Percentiles rank a stretch among this genome's conserved stretches.
Conservation (phyloP, 2,888 invertebrate genomes). For the Epiperipatus broadwayi region DNA sequence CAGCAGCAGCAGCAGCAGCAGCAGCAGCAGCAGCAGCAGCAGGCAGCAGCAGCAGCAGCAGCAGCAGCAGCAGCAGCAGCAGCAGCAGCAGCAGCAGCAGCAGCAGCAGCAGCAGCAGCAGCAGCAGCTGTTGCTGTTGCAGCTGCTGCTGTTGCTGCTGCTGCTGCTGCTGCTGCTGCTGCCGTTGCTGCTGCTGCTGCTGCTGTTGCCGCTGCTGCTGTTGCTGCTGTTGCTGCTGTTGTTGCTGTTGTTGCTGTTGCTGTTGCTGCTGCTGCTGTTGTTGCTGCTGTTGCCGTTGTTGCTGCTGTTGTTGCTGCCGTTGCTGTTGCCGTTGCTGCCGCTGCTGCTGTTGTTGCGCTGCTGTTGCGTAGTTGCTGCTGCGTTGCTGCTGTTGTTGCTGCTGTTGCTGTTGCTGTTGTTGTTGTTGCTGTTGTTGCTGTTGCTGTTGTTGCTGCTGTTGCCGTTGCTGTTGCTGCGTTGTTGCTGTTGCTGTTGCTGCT, state of each 20-base stretch:
- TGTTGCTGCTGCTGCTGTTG: not conserved
- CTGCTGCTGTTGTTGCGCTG: no score
- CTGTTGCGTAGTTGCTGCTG: no score
- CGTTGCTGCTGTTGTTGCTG: no score
- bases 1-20: slow-evolving; percentile 3
- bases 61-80: slow-evolving; percentile 3
- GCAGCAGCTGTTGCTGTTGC: slow-evolving; percentile 1
- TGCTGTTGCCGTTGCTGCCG: slow-evolving; percentile 1
- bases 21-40: slow-evolving; percentile 1
- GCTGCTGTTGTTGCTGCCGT: not conserved
- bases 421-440: not conserved
- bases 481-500: no score
- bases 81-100: slow-evolving; percentile 3
- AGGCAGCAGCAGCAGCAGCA: no score
- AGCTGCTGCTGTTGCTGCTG: not conserved
- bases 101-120: slow-evolving; percentile 3
- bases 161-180: not conserved
- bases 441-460: no score
- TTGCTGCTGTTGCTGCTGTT: not conserved
- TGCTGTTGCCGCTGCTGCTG: not conserved
- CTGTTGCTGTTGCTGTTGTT: not conserved
- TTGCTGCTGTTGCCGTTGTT: not conserved
- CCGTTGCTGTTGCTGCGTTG: no score
- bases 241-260: not conserved
- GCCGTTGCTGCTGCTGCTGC: not conserved